Evolutionary conservation across 1,140 invertebrate genomes (phyloP).

Genomic region (Belonocnema kinseyi): DNA sequence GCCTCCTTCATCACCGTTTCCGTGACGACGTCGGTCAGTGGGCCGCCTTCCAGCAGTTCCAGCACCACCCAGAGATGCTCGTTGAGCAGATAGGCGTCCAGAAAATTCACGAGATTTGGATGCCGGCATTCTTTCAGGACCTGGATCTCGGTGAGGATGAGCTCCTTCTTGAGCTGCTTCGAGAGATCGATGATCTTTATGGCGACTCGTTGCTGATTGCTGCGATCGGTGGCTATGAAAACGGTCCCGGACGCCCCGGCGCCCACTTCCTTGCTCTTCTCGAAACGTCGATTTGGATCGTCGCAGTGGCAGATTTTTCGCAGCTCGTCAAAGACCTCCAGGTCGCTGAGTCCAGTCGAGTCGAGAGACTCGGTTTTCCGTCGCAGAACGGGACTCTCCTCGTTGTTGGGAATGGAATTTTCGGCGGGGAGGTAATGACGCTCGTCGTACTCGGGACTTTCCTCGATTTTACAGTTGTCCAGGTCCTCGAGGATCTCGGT

Average conservation of each 20-base stretch:
- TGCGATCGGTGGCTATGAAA: conserved; percentile 90
- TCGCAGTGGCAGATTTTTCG: conserved; percentile 85
- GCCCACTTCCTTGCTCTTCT: conserved; percentile 90
- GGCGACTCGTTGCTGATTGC: conserved; percentile 88
- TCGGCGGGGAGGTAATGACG: conserved; percentile 41
- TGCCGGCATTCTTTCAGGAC: conserved; percentile 96
- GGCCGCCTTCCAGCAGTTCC: conserved; percentile 97
- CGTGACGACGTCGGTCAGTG: conserved; percentile 97
- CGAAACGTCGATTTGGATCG: conserved; percentile 88
- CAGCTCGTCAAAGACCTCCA: conserved; percentile 90
- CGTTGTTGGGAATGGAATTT: conserved; percentile 53
- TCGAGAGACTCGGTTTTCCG: conserved; percentile 73
- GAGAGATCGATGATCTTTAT: conserved; percentile 97
- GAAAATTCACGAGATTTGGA: conserved; percentile 97
- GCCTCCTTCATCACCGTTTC: conserved; percentile 98
- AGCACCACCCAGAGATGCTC: conserved; percentile 96
- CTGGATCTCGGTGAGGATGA: conserved; percentile 96
- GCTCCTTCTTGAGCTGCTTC: conserved; percentile 95
- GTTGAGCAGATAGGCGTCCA: conserved; percentile 92
- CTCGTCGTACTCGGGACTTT: conserved; percentile 38
- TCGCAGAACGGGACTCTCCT: conserved; percentile 68
- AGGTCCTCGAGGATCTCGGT: conserved; percentile 73
- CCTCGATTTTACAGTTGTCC: conserved; percentile 55
- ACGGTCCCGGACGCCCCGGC: conserved; percentile 94
- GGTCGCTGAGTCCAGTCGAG: conserved; percentile 80